Evolutionary conservation across 2,797 vertebrate species (phyloP).

Genomic region (Clarias laeviceps): DNA sequence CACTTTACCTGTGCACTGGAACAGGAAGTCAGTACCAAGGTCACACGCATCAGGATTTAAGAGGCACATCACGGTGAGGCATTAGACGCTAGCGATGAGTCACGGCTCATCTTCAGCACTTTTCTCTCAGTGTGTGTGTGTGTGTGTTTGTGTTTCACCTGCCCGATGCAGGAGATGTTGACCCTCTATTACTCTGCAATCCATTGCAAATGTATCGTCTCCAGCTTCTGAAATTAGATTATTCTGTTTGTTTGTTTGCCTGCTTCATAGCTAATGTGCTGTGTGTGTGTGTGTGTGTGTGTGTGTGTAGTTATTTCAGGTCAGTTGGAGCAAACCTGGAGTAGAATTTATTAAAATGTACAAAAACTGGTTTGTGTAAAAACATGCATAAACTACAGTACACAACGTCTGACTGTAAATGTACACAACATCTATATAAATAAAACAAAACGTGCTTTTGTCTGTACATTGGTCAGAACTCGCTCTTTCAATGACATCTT

Average conservation of each 20-base stretch:
- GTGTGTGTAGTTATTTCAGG: not conserved
- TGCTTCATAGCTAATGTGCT: not conserved
- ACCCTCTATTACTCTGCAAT: slow-evolving; percentile 4
- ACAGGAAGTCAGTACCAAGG: slow-evolving; percentile 4
- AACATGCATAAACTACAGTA: not conserved
- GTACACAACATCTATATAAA: too few relatives aligned
- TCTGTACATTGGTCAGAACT: too few relatives aligned
- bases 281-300: slow-evolving; percentile 11
- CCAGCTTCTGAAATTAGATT: not conserved
- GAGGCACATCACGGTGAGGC: not conserved
- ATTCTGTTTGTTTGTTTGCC: slow-evolving; percentile 14
- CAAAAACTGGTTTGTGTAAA: not conserved
- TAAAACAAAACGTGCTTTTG: too few relatives aligned
- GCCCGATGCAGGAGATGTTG: slow-evolving; percentile 10
- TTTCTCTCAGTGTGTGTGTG: not conserved
- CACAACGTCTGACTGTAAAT: not conserved
- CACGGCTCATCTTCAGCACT: slow-evolving; percentile 18
- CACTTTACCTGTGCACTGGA: not conserved
- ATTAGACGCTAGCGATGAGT: not conserved
- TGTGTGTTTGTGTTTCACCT: slow-evolving; percentile 4
- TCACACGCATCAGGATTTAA: slow-evolving; percentile 15
- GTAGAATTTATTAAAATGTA: not conserved
- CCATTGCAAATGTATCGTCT: not conserved
- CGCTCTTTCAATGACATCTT: too few relatives aligned
- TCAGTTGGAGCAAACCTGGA: not conserved